phyloP scores from a whole-genome alignment of 2,888 invertebrate genomes.

The Melanostoma scalare region DNA sequence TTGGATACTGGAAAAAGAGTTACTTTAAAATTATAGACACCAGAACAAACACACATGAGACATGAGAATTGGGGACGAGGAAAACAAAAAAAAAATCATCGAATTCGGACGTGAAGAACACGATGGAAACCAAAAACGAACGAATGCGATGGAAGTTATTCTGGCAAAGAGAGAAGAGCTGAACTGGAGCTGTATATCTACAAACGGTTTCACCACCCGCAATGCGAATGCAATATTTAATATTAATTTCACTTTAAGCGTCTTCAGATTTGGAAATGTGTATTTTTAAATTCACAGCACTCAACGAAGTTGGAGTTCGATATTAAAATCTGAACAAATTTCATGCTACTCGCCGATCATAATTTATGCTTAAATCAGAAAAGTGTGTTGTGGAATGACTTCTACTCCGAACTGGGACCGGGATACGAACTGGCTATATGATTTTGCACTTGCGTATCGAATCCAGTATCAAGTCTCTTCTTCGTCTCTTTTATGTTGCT shows the following conservation, averaged over 20 bases:
- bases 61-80: conserved; percentile 20
- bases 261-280: no score
- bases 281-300: no score
- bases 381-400: neutral
- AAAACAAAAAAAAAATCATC: conserved; percentile 32
- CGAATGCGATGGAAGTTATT: conserved; percentile 46
- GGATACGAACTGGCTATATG: conserved; percentile 49
- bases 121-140: conserved; percentile 31
- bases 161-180: conserved; percentile 36
- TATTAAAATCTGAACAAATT: no score
- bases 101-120: conserved; percentile 36
- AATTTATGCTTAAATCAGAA: conserved; percentile 5
- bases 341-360: no score
- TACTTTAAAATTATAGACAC: conserved; percentile 46
- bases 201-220: conserved; percentile 60
- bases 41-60: conserved; percentile 23
- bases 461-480: conserved; percentile 38
- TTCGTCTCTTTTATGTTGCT: conserved; percentile 27
- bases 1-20: conserved; percentile 42
- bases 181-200: conserved; percentile 9
- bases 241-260: neutral
- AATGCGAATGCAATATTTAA: conserved; percentile 52
- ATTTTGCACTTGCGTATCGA: conserved; percentile 66
- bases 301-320: no score
- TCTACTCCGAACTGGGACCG: conserved; percentile 16